These are phyloP conservation scores for Proisotoma minuta DNA, from an alignment of 2,888 invertebrate species.

Conservation along the genomic window DNA sequence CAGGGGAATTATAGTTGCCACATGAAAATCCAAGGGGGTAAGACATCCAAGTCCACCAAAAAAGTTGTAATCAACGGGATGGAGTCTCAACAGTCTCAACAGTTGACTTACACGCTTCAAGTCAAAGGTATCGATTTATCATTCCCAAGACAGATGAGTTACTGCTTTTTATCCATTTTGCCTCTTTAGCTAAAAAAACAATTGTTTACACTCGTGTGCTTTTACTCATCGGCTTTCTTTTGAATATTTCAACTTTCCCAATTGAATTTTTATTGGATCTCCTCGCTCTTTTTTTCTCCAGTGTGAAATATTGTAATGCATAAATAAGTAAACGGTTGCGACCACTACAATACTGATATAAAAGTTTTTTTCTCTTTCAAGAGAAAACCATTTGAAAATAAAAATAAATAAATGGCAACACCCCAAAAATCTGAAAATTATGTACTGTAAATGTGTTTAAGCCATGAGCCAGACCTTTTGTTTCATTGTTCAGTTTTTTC, in stretches of 20 bases:
- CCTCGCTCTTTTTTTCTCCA: too few relatives aligned
- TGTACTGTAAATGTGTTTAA: too few relatives aligned
- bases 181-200: not conserved
- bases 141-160: constrained; percentile 17
- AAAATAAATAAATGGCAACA: too few relatives aligned
- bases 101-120: constrained; percentile 41
- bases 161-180: not conserved
- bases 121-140: constrained; percentile 45
- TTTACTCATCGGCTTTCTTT: not conserved
- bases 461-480: too few relatives aligned
- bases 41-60: constrained; percentile 30
- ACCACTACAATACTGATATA: too few relatives aligned
- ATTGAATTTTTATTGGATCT: constrained; percentile 4
- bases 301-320: too few relatives aligned
- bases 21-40: constrained; percentile 25
- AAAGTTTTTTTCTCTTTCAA: too few relatives aligned
- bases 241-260: constrained; percentile 2
- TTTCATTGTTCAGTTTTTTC: too few relatives aligned
- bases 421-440: too few relatives aligned
- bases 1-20: constrained; percentile 46
- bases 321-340: too few relatives aligned
- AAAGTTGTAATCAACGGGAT: constrained; percentile 42
- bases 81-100: constrained; percentile 30
- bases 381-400: too few relatives aligned
- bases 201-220: constrained; percentile 1